phyloP scores from a whole-genome alignment of 2,113 vertebrate genomes.

The Turdus rufiventris region DNA sequence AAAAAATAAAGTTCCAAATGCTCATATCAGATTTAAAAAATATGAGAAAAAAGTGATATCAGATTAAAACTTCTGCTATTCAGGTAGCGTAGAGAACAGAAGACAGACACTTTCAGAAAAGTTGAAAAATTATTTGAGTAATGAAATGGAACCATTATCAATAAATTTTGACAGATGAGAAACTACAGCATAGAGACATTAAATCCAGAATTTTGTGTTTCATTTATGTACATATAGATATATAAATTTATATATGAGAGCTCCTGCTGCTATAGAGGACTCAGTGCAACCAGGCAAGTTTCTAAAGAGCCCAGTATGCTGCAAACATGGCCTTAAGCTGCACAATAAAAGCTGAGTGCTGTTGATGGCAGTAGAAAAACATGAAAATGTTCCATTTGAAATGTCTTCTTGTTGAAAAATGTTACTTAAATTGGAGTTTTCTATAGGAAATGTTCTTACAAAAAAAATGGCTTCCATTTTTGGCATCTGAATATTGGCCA shows the following conservation, averaged over 20 bases:
- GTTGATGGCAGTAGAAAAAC: constrained; percentile 44
- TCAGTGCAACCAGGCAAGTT: background rate
- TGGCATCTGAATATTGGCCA: background rate
- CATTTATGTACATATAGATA: background rate
- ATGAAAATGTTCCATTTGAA: constrained; percentile 41
- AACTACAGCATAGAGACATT: background rate
- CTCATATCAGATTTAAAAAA: background rate
- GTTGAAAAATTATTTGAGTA: background rate
- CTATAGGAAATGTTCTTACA: constrained; percentile 9
- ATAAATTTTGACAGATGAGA: background rate
- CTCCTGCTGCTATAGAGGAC: background rate
- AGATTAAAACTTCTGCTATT: background rate
- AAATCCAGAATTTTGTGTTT: background rate
- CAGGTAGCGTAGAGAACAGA: background rate
- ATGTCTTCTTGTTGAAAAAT: constrained; percentile 42
- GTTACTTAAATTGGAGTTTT: constrained; percentile 31
- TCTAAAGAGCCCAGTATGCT: constrained; percentile 40
- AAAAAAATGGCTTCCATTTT: constrained; percentile 42
- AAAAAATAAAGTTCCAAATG: background rate
- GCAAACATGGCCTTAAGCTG: constrained; percentile 44
- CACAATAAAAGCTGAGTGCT: constrained; percentile 51
- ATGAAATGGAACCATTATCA: background rate
- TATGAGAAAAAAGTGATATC: background rate
- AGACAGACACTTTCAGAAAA: background rate
- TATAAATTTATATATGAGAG: background rate